Evolutionary conservation across 2,113 vertebrate genomes (phyloP).

Genomic region (Coryphaenoides rupestris): DNA sequence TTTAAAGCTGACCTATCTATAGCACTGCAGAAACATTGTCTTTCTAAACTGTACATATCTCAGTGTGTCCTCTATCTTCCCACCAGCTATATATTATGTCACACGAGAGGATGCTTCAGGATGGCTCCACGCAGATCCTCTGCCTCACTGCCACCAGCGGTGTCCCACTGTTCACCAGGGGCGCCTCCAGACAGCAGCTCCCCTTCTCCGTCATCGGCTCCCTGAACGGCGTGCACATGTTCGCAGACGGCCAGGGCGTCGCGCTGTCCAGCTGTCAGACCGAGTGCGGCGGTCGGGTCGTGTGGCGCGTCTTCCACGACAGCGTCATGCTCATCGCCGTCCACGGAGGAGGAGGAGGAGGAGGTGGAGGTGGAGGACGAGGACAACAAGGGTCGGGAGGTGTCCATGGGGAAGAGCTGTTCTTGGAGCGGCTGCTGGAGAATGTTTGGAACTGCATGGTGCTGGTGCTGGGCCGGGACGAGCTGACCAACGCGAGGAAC

Average conservation of each 20-base stretch:
- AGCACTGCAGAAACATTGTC: too few species aligned
- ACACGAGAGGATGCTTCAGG: conserved; percentile 58
- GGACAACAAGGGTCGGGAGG: conserved; percentile 27
- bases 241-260: conserved; percentile 80
- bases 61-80: too few species aligned
- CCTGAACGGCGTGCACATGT: conserved; percentile 91
- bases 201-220: conserved; percentile 89
- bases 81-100: not conserved
- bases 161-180: conserved; percentile 83
- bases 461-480: conserved; percentile 84
- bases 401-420: conserved; percentile 49
- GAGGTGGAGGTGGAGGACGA: too few species aligned
- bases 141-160: conserved; percentile 85
- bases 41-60: too few species aligned
- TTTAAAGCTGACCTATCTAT: too few species aligned
- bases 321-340: conserved; percentile 87
- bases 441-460: conserved; percentile 89
- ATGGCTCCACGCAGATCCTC: conserved; percentile 74
- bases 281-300: conserved; percentile 73
- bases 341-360: too few species aligned
- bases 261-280: conserved; percentile 75
- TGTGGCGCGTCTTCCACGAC: conserved; percentile 85
- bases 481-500: conserved; percentile 78
- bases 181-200: conserved; percentile 76
- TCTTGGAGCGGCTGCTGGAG: conserved; percentile 79